Base-by-base conservation (phyloP, 2,113 vertebrate species). In the Pimephales promelas region DNA sequence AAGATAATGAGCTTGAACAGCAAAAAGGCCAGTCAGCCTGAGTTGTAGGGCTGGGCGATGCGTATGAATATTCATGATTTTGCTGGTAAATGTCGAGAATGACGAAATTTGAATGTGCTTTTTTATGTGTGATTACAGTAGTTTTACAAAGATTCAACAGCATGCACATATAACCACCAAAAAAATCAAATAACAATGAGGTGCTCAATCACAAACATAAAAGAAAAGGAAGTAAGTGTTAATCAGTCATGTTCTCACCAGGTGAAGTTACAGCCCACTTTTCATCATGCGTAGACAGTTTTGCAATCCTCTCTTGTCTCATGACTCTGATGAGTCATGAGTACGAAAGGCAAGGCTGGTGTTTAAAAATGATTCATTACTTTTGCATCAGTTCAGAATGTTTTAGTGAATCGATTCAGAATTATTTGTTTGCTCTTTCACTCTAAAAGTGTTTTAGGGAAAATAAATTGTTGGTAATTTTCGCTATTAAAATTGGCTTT, bases 1-100 rank as follows among this genome's bases (percentile, higher is more conserved):
- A 87, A 92, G 93, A 40, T 43, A 66, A 66, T 66, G 2, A 66
- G 8, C 31, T 34, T 10, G 16, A 31, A 68, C 31, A 36, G 34
- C 31, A 66, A 18, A 20, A 64, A 64, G 61, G 34, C 28, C 28
- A 64, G 61, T 18, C 28, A 64, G 61, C 47, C 14, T 5, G 16
- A 52, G 16, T 20, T 52, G 49, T 20, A 52, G 5, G 5, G 5
- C 31, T 66, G 62, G 31, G 18, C 3, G 4, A 36, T 1, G 10
- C 10, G 34, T 66, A 20, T 3, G 10, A 66, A 66, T 3, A 66
- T 5, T 36, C 9, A 40, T 36, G 31, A 40, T 36, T 22, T 36
- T 22, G 62, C 62, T 62, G 28, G 54, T 20, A 64, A 64, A 31
- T 31, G 26, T 14, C 9, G 62, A 18, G 14, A 66, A 36, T 66